Evolutionary conservation across 2,797 vertebrate genomes (phyloP).

Genomic region (Peromyscus aztecus): DNA sequence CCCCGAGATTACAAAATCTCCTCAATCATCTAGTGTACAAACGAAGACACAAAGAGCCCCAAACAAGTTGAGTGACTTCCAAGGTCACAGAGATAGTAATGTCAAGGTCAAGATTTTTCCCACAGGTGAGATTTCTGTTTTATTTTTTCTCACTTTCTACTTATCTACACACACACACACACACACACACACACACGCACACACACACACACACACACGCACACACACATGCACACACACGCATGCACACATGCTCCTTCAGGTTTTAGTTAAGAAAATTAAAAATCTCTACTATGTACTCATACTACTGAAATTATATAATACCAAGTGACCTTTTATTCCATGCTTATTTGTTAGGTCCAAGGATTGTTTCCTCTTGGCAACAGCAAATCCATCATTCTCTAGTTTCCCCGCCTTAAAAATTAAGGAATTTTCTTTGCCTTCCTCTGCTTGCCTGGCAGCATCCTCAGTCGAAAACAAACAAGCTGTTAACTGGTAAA

Average conservation of each 20-base stretch:
- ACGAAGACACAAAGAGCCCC: not conserved
- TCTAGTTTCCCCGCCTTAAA: conserved; percentile 87
- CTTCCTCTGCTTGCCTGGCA: conserved; percentile 84
- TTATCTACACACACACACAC: not conserved
- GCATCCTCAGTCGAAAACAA: conserved; percentile 87
- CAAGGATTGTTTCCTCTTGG: conserved; percentile 87
- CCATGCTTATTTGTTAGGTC: conserved; percentile 83
- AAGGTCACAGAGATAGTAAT: conserved; percentile 17
- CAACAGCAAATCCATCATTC: conserved; percentile 83
- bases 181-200: not conserved
- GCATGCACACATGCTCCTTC: not conserved
- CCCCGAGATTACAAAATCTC: not conserved
- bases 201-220: not conserved
- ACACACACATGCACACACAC: not conserved
- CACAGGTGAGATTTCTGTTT: conserved; percentile 39
- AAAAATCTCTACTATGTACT: conserved; percentile 72
- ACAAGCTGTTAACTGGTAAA: conserved; percentile 86
- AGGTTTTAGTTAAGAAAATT: conserved; percentile 67
- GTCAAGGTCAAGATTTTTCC: not conserved
- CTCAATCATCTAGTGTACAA: not conserved
- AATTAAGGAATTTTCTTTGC: conserved; percentile 76
- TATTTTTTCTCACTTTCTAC: not conserved
- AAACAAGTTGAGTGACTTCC: conserved; percentile 8
- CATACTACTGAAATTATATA: conserved; percentile 84
- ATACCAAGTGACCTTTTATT: conserved; percentile 83